Evolutionary conservation across 2,797 vertebrate genomes (phyloP).

Genomic region (Thunnus albacares): DNA sequence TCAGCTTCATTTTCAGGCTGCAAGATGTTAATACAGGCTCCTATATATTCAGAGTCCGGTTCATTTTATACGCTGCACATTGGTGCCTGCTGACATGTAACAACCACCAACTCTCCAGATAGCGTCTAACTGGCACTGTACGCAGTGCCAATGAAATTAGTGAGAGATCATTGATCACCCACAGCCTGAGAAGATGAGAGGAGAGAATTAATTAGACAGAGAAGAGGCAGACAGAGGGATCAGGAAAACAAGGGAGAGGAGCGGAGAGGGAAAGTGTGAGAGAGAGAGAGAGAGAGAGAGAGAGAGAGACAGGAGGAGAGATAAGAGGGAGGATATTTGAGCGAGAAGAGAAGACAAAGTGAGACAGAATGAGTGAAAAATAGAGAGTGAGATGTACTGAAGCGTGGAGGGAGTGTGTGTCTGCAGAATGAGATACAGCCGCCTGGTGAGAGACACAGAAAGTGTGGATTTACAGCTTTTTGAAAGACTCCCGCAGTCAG

Average conservation of each 20-base stretch:
- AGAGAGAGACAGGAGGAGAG: slow-evolving; percentile 14
- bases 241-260: background rate
- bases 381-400: slow-evolving; percentile 19
- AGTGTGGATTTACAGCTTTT: slow-evolving; percentile 54
- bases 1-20: slow-evolving; percentile 65
- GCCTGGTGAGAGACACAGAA: slow-evolving; percentile 18
- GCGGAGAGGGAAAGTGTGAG: background rate
- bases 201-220: slow-evolving; percentile 62
- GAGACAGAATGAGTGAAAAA: slow-evolving; percentile 29
- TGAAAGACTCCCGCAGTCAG: slow-evolving; percentile 34
- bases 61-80: slow-evolving; percentile 42
- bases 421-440: slow-evolving; percentile 55
- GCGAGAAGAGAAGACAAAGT: slow-evolving; percentile 17
- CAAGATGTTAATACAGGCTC: slow-evolving; percentile 43
- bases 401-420: slow-evolving; percentile 32
- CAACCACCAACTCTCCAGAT: slow-evolving; percentile 12
- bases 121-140: slow-evolving; percentile 18
- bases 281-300: background rate
- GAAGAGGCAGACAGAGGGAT: slow-evolving; percentile 23
- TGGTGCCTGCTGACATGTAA: slow-evolving; percentile 37
- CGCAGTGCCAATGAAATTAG: slow-evolving; percentile 53
- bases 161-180: slow-evolving; percentile 68
- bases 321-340: slow-evolving; percentile 27
- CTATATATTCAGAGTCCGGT: slow-evolving; percentile 25
- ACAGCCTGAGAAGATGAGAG: slow-evolving; percentile 46